Evolutionary conservation across 2,797 vertebrate genomes (phyloP).

Genomic region (Esox lucius): DNA sequence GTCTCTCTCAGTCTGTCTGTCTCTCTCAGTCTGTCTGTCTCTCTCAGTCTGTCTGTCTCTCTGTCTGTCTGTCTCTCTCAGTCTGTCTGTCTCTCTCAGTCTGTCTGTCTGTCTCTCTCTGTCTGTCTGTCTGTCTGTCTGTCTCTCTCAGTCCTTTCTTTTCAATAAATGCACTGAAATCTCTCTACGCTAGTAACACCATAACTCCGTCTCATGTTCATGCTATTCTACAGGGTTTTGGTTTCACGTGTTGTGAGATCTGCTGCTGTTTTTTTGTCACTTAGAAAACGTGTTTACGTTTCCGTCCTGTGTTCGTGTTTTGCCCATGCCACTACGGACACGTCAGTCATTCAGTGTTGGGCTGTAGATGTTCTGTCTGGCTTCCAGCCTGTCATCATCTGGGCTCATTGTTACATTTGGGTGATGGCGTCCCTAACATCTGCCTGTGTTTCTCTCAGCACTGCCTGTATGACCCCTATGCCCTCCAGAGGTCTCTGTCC

Average conservation of each 20-base stretch:
- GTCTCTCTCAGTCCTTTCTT: no score
- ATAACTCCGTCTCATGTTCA: no score
- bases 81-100: no score
- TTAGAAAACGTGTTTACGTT: background rate
- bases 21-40: no score
- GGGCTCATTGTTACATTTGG: constrained; percentile 5
- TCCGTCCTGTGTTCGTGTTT: background rate
- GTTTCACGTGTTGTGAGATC: background rate
- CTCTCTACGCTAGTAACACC: no score
- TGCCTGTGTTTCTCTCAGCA: constrained; percentile 53
- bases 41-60: no score
- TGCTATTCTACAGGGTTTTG: no score
- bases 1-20: no score
- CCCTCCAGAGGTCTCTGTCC: constrained; percentile 71
- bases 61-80: no score
- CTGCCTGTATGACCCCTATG: constrained; percentile 69
- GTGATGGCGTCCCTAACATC: constrained; percentile 33
- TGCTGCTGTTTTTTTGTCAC: background rate
- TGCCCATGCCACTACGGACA: background rate
- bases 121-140: no score
- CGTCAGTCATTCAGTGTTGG: background rate
- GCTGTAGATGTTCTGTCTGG: background rate
- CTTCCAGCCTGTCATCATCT: background rate
- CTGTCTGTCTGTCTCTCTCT: no score
- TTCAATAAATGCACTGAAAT: no score